Percentiles rank a stretch among this genome's conserved stretches.
Conservation (phyloP, 2,113 vertebrate species). For the Rallus limicola region DNA sequence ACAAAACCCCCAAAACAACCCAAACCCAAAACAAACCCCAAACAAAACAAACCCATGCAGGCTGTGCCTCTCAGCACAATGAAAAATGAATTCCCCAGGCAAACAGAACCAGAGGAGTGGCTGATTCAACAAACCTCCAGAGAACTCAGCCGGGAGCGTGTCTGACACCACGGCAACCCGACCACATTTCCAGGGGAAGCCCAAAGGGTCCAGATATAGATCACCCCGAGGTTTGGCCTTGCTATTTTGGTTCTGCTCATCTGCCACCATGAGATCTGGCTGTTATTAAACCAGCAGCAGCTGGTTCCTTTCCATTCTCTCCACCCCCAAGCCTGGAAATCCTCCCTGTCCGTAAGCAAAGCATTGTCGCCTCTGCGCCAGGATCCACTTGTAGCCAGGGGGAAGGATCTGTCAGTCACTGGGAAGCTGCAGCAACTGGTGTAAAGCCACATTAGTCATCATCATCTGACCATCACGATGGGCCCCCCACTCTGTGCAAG, state of each 20-base stretch:
- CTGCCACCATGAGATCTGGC: neutral
- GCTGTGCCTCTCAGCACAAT: rapidly evolving
- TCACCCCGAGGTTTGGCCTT: neutral
- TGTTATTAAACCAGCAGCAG: neutral
- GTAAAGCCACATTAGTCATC: neutral
- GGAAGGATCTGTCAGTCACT: neutral
- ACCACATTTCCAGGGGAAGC: neutral
- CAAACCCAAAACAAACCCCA: too few species aligned
- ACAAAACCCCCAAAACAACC: too few species aligned
- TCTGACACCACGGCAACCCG: neutral
- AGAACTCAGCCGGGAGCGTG: rapidly evolving
- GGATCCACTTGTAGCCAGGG: neutral
- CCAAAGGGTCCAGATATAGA: neutral
- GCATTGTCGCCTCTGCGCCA: rapidly evolving
- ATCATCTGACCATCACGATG: neutral
- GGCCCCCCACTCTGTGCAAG: neutral
- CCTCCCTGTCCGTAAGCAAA: neutral
- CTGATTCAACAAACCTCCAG: neutral
- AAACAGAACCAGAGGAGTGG: neutral
- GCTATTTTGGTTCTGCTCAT: constrained; percentile 25
- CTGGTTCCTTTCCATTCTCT: neutral
- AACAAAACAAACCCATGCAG: neutral
- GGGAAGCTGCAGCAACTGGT: neutral
- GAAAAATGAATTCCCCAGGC: neutral
- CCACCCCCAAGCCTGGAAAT: neutral